phyloP scores from a whole-genome alignment of 2,113 vertebrate genomes.

The Aegotheles bennettii region DNA sequence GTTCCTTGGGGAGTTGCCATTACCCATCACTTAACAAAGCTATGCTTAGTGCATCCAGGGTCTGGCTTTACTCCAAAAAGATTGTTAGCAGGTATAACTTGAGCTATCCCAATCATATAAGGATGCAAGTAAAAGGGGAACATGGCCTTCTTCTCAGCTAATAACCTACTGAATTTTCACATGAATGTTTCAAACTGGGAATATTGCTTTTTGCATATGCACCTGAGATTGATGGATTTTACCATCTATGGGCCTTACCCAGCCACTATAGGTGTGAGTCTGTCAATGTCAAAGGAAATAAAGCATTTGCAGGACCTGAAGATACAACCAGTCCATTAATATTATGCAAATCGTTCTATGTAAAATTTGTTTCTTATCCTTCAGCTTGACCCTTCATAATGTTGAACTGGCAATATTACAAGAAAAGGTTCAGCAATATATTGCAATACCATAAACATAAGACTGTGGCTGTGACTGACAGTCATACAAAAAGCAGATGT shows the following conservation, averaged over 20 bases:
- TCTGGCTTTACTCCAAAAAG: background rate
- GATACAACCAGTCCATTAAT: background rate
- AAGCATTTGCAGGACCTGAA: background rate
- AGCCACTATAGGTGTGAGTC: background rate
- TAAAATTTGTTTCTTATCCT: background rate
- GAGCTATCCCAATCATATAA: background rate
- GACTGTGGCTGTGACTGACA: background rate
- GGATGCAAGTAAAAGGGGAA: background rate
- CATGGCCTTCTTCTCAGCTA: background rate
- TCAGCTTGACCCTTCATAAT: background rate
- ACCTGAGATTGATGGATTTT: background rate
- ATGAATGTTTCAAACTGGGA: background rate
- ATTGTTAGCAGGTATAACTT: background rate
- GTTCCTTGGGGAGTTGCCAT: background rate
- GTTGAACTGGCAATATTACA: background rate
- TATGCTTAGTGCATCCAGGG: background rate
- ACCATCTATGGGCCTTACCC: background rate
- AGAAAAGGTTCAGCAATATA: background rate
- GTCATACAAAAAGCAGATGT: slow-evolving; percentile 18
- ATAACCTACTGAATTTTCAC: background rate
- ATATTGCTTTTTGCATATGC: background rate
- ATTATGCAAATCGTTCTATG: background rate
- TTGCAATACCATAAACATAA: background rate
- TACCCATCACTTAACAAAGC: background rate
- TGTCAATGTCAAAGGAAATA: background rate